Base-by-base conservation (phyloP, 2,888 invertebrate genomes). In the Ichneumoninae sp. region DNA sequence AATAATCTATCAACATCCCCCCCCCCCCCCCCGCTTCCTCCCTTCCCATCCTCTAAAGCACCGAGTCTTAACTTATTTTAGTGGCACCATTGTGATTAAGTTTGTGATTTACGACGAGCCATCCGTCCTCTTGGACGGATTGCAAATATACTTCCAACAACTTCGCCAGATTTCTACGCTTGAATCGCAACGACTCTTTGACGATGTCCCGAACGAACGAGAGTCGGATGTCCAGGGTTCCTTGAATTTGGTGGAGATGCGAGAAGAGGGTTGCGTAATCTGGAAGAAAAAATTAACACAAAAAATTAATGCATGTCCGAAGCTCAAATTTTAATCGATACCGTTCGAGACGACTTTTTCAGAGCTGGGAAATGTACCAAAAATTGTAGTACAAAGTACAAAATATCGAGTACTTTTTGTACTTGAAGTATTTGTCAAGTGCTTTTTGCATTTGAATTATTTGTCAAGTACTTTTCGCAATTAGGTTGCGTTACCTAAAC, bases 141-240 rank as follows among this genome's bases (percentile, higher is more conserved):
- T 94, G 94, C 88, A 95, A 91, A 92, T 96, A 95, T 91, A 97
- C 96, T 93, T 97, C 96, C 84, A 97, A 94, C 82, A 96, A 92
- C 90, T 95, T 95, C 44, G 96, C 97, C 86, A 97, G 94, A 88
- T 95, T 95, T 92, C 96, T 96, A 89, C 97, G 95, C 93, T 97
- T 97, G 93, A 97, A 97, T 89, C 97, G 94, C 89, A 96, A 94
- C 66, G 97, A 96, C 94, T 97, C 97, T 89, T 96, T 95, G 88
- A 97, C 96, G 86, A 97, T 95, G 90, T 97, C 96, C 88, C 96
- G 95, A 85, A 97, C 94, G 93, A 97, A 95, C 90, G 95, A 95
- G 87, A 96, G 95, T 94, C 96, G 96, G 90, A 95, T 95, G 89
- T 96, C 96, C 80, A 95, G 93, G 90, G 95, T 95, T 88, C 97